Evolutionary conservation across 2,888 invertebrate genomes (phyloP).

Genomic region (Stratiomys singularior): DNA sequence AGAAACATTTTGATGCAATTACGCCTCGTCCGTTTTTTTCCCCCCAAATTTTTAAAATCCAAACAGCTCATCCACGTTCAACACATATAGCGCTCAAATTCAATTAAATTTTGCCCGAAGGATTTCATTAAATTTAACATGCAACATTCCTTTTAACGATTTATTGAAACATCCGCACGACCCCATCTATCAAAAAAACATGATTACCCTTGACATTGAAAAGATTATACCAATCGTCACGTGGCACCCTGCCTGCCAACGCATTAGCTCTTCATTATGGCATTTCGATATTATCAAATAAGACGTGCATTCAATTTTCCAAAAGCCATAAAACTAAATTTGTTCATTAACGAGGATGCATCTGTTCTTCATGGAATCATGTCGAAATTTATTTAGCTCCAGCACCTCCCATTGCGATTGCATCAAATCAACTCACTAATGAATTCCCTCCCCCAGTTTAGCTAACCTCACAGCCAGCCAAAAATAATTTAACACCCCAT

Average conservation of each 20-base stretch:
- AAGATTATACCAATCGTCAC: neutral
- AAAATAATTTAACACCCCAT: slow-evolving; percentile 43
- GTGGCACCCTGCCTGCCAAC: neutral
- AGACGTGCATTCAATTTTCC: slow-evolving; percentile 12
- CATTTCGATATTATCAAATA: slow-evolving; percentile 7
- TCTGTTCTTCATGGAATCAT: neutral
- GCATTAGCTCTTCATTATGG: slow-evolving; percentile 36
- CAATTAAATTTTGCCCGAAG: no score
- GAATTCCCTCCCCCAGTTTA: slow-evolving; percentile 35
- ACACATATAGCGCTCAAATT: no score
- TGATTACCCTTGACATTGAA: slow-evolving; percentile 34
- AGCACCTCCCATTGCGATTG: no score
- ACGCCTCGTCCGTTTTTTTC: no score
- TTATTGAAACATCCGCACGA: no score
- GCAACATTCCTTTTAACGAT: neutral
- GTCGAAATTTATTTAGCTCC: neutral
- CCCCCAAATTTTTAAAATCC: no score
- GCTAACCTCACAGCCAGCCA: neutral
- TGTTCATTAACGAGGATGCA: slow-evolving; percentile 17
- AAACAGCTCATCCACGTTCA: no score
- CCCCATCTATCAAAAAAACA: slow-evolving; percentile 4
- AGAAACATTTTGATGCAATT: no score
- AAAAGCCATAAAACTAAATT: slow-evolving; percentile 34
- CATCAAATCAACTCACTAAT: slow-evolving; percentile 10
- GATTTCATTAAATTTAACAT: neutral